Base-by-base conservation (phyloP, 1,140 invertebrate species). In the Drosophila grimshawi region DNA sequence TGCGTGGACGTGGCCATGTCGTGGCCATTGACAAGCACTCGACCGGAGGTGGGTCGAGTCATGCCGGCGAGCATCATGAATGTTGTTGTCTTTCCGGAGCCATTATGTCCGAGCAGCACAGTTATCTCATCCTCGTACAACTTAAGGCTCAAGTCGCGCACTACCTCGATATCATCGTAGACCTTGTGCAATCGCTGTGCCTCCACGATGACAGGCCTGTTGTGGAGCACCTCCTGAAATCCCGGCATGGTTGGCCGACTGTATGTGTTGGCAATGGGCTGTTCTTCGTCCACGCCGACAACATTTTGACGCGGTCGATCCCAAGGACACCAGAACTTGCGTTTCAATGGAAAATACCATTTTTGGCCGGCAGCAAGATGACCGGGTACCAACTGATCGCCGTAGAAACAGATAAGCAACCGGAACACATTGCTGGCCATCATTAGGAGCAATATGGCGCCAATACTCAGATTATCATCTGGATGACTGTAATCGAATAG, bases 271-370 rank as follows among this genome's bases (percentile, higher is more conserved):
- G 19, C 19, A 19, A 19, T 19, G 19, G 19, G 19, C 19, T 19
- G 19, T 1, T 19, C 19, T 19, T 19, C 19, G 19, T 19, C 19
- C 19, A 19, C 19, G 19, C 32, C 3, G 27, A n/a, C 0, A 0
- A 0, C 2, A 3, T 3, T 2, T 41, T 1, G 4, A 27, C 10
- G 19, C 35, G 52, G 45, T 6, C 48, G 7, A 7, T 46, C 8
- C n/a, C 48, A 10, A 3, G 45, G 11, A 7, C 72, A 67, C 93
- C 93, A 94, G 77, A 92, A 95, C 10, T 82, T 93, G 64, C 94
- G 94, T 53, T 93, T 95, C 48, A 96, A 94, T 0, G 94, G 95
- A 76, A 95, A 97, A 79, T 96, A 95, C 95, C 96, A 97, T 0
- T 94, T 94, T 75, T 94, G 92, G 0, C 94, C 93, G 1, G 95